A percentile compares a stretch with the other conserved stretches of the same genome.
These are phyloP conservation scores for Chaetodon trifasciatus DNA, from an alignment of 2,797 vertebrate species.

Conservation along the genomic window DNA sequence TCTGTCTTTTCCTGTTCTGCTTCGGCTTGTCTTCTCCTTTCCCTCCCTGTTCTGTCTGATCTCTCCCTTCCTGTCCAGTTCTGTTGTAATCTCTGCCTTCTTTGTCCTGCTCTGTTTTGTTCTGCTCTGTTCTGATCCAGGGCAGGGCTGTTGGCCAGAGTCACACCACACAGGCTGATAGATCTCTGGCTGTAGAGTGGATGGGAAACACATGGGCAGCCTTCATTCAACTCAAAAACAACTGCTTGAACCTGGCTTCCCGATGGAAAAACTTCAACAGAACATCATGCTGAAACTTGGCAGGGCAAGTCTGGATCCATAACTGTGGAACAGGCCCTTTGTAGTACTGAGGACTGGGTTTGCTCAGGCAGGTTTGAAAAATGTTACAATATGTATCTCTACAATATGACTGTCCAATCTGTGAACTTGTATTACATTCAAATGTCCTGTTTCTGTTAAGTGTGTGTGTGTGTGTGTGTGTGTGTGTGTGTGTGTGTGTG, in stretches of 20 bases:
- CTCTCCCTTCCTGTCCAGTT: conserved; percentile 57
- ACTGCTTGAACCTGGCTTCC: conserved; percentile 64
- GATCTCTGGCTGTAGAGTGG: conserved; percentile 77
- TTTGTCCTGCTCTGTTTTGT: conserved; percentile 46
- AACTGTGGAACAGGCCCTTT: conserved; percentile 64
- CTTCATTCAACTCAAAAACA: conserved; percentile 71
- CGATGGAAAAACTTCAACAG: conserved; percentile 64
- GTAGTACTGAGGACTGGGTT: conserved; percentile 47
- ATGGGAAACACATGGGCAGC: conserved; percentile 85
- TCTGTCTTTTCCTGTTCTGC: conserved; percentile 37
- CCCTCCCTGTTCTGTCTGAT: conserved; percentile 55
- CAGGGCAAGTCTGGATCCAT: conserved; percentile 57
- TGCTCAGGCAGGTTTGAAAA: conserved; percentile 34
- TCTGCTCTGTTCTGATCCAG: conserved; percentile 62
- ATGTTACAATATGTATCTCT: conserved; percentile 42
- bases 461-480: neutral
- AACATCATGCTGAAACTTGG: conserved; percentile 69
- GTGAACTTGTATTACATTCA: conserved; percentile 18
- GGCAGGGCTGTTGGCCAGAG: conserved; percentile 72
- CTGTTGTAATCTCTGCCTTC: conserved; percentile 52
- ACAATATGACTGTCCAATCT: conserved; percentile 25
- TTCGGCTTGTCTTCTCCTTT: conserved; percentile 27
- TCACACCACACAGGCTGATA: conserved; percentile 66
- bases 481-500: neutral
- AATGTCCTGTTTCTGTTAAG: conserved; percentile 8